Evolutionary conservation across 92 coral and sea anemone species (phyloP).

Genomic region (Parazoanthus swiftii): DNA sequence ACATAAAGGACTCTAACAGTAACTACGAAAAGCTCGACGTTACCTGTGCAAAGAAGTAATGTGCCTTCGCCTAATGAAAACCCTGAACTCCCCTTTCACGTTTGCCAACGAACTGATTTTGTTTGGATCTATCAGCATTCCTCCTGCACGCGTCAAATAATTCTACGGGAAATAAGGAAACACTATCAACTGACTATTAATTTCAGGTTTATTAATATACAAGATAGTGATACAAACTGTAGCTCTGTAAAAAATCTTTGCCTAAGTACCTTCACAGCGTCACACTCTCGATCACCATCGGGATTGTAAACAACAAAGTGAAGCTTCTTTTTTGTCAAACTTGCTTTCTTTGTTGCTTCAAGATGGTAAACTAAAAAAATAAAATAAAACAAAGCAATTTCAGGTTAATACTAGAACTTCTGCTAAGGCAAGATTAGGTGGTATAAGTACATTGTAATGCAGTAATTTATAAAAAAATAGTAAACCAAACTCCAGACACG

Average conservation of each 20-base stretch:
- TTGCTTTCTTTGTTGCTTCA: conserved; percentile 9
- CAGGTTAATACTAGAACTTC: background rate
- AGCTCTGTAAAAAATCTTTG: background rate
- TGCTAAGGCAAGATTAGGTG: background rate
- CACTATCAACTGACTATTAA: background rate
- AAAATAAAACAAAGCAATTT: background rate
- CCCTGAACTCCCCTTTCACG: conserved; percentile 54
- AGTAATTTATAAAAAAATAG: no score
- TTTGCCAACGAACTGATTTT: conserved; percentile 44
- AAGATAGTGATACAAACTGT: background rate
- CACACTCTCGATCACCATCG: conserved; percentile 68
- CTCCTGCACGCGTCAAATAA: conserved; percentile 75
- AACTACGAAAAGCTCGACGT: background rate
- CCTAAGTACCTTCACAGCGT: conserved; percentile 63
- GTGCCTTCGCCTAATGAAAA: conserved; percentile 69
- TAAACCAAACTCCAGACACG: no score
- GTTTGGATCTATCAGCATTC: conserved; percentile 53
- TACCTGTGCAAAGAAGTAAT: conserved; percentile 76
- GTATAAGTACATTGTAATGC: no score
- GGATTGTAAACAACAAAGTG: conserved; percentile 73
- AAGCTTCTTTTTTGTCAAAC: conserved; percentile 46
- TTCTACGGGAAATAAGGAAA: conserved; percentile 44
- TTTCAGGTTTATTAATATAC: background rate
- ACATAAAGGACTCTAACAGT: background rate
- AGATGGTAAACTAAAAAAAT: background rate